Conservation (phyloP, 2,113 vertebrate genomes). For the Hyaena hyaena region DNA sequence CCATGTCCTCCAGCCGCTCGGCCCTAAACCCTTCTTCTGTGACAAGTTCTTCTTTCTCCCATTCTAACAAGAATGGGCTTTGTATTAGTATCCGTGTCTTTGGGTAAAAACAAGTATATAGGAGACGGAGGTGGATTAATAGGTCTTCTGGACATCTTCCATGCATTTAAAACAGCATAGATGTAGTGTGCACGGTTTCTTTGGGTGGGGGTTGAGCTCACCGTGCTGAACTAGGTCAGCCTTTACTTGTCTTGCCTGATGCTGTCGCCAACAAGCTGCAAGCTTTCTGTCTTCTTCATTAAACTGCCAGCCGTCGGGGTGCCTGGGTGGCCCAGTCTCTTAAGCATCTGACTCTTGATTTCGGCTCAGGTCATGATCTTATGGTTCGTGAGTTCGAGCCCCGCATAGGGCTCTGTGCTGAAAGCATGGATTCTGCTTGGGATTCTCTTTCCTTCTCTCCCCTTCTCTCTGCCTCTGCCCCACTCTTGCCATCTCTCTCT, state of each 20-base stretch:
- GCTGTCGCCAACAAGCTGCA: background rate
- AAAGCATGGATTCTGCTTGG: too few relatives aligned
- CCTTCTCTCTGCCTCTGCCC: too few relatives aligned
- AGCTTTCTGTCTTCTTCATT: conserved; percentile 12
- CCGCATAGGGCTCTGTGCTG: too few relatives aligned
- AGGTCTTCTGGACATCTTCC: background rate
- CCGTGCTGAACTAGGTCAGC: background rate
- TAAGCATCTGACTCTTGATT: too few relatives aligned
- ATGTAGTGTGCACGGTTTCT: background rate
- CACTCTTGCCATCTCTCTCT: too few relatives aligned
- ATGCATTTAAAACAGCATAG: background rate
- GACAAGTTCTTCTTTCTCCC: background rate
- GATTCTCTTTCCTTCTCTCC: too few relatives aligned
- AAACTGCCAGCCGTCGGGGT: background rate
- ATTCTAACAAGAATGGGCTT: background rate
- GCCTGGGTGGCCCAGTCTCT: too few relatives aligned
- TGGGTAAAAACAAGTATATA: background rate
- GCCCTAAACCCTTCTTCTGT: background rate
- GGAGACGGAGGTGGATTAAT: background rate
- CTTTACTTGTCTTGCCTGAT: background rate
- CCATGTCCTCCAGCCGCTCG: background rate
- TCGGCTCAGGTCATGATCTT: too few relatives aligned
- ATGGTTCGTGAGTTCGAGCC: too few relatives aligned
- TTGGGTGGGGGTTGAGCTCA: background rate
- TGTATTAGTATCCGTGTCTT: background rate